These are phyloP conservation scores for Cynoglossus semilaevis DNA, from an alignment of 2,113 vertebrate genomes.

Conservation along the genomic window DNA sequence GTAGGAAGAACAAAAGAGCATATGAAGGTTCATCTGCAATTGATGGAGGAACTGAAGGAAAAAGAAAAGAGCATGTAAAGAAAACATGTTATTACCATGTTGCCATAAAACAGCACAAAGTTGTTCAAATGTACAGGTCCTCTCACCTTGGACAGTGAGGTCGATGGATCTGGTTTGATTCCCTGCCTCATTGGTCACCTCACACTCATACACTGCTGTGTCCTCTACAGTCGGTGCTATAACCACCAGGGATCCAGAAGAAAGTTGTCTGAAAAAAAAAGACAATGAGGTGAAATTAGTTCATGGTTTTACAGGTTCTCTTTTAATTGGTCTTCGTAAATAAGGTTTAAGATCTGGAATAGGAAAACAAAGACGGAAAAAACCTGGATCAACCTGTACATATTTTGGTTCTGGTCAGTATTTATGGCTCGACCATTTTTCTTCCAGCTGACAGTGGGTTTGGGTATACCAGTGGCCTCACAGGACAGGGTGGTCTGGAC, in stretches of 20 bases:
- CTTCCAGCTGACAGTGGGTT: conserved; percentile 84
- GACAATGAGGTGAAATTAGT: background rate
- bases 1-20: conserved; percentile 2
- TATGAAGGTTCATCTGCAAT: conserved; percentile 86
- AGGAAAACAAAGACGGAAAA: conserved; percentile 51
- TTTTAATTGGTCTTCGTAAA: background rate
- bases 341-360: background rate
- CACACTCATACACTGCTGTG: conserved; percentile 86
- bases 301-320: background rate
- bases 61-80: background rate
- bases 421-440: conserved; percentile 83
- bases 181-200: conserved; percentile 86
- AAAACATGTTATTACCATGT: too few species aligned
- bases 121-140: background rate
- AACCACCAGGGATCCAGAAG: conserved; percentile 91
- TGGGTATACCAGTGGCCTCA: conserved; percentile 90
- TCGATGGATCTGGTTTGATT: conserved; percentile 78
- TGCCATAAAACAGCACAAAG: too few species aligned
- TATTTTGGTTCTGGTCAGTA: conserved; percentile 92
- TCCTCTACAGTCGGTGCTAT: conserved; percentile 93
- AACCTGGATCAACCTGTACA: conserved; percentile 86
- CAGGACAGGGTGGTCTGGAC: conserved; percentile 90
- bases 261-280: conserved; percentile 80
- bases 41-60: conserved; percentile 87
- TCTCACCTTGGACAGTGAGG: conserved; percentile 87